Conservation (phyloP, 2,797 vertebrate species). For the Paramormyrops hopkinsi region DNA sequence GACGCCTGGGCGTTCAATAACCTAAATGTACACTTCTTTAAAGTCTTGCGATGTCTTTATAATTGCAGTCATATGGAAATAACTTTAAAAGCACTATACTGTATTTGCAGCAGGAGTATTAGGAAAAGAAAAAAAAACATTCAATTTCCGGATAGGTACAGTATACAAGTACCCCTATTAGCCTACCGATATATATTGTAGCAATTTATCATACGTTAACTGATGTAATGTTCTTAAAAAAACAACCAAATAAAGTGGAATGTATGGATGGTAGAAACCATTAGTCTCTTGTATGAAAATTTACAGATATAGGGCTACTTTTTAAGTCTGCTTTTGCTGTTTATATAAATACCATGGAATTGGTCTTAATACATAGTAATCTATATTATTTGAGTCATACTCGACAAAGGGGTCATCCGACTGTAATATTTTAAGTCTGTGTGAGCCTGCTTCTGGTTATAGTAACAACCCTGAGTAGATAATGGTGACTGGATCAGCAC, state of each 20-base stretch:
- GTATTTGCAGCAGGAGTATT: background rate
- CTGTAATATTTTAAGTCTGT: background rate
- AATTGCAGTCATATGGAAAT: conserved; percentile 10
- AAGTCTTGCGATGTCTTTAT: background rate
- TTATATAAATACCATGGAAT: background rate
- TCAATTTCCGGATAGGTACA: background rate
- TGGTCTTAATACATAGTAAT: background rate
- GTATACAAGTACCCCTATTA: background rate
- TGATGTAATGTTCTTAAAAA: background rate
- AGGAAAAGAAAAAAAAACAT: background rate
- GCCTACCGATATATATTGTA: background rate
- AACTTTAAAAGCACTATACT: background rate
- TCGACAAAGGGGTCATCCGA: background rate
- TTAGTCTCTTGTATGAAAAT: background rate
- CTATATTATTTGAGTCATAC: background rate
- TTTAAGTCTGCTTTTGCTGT: background rate
- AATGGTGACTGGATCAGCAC: background rate
- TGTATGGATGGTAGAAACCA: background rate
- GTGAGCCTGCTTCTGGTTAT: background rate
- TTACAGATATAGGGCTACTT: background rate
- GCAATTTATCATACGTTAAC: background rate
- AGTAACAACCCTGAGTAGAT: background rate
- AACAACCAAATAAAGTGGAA: background rate
- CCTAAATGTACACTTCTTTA: background rate
- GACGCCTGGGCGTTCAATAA: background rate